phyloP scores from a whole-genome alignment of 23 tunicate species.

The Styela plicata region DNA sequence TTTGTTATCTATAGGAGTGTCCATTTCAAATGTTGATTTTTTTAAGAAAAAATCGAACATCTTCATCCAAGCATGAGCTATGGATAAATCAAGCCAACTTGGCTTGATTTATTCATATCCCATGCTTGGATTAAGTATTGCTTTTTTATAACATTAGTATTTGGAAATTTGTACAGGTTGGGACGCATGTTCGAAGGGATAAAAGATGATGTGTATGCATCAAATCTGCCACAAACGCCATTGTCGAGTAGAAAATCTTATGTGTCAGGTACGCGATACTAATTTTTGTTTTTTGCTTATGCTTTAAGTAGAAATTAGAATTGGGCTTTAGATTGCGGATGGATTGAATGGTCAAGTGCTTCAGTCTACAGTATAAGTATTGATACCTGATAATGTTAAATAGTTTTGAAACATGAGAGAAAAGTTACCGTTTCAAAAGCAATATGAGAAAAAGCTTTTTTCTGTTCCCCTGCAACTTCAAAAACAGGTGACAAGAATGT shows the following conservation, averaged over 20 bases:
- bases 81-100: neutral
- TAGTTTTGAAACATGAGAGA: too few relatives aligned
- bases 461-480: too few relatives aligned
- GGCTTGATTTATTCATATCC: neutral
- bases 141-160: too few relatives aligned
- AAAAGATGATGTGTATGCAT: slow-evolving; percentile 9
- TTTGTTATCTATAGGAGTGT: neutral
- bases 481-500: too few relatives aligned
- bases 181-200: slow-evolving; percentile 13
- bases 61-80: neutral
- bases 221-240: slow-evolving; percentile 23
- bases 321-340: too few relatives aligned
- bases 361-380: too few relatives aligned
- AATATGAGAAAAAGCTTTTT: too few relatives aligned
- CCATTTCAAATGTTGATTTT: slow-evolving; percentile 14
- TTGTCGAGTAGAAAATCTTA: neutral
- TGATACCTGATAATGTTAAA: too few relatives aligned
- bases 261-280: neutral
- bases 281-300: neutral
- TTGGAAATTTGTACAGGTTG: neutral
- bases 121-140: neutral
- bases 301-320: too few relatives aligned
- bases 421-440: too few relatives aligned
- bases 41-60: neutral
- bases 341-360: too few relatives aligned